Evolutionary conservation across 2,113 vertebrate species (phyloP), one percentile per base, ranked within the genome.

Genomic region (Pelecanus crispus): DNA sequence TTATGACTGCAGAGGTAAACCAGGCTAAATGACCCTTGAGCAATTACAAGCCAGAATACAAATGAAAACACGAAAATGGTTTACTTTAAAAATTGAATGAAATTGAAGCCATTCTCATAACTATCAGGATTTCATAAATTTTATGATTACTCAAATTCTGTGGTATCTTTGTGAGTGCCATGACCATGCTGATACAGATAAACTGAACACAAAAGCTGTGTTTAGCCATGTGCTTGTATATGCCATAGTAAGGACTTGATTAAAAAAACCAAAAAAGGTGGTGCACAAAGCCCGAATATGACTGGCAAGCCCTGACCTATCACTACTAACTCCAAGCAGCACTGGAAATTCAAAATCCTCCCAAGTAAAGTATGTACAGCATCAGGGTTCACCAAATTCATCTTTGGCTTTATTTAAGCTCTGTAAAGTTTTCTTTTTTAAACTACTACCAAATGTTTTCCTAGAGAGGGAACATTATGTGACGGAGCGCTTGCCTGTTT

Each of bases 361-460:
- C 21, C 42, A 73, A 80, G n/a, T 53, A 36, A 81, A 91, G 34
- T 25, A 93, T 21, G 34, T 17, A 28, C 38, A 75, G 80, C 42
- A 83, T 56, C 59, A 81, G 17, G 6, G 38, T 82, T 87, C 88
- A 92, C 44, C 65, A 90, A 80, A 89, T 91, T 93, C 8, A 78
- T 80, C 61, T 75, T 67, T 53, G 45, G 86, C 68, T 92, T 81
- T 81, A 47, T 49, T 91, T 81, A 91, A 91, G 73, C 40, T 67
- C 81, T 82, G 50, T 83, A 87, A 97, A 97, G 58, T 42, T 68
- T 92, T 95, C 77, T 88, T 91, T 95, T 96, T 95, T 94, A 94
- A 96, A 95, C 92, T 86, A 67, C 83, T 92, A 97, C 47, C 86
- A 86, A 97, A 93, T 95, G 66, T 95, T 97, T 97, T 97, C 95